Evolutionary conservation across 2,888 invertebrate genomes (phyloP), one percentile per base, ranked within the genome.

Genomic region (Argyresthia albistria): DNA sequence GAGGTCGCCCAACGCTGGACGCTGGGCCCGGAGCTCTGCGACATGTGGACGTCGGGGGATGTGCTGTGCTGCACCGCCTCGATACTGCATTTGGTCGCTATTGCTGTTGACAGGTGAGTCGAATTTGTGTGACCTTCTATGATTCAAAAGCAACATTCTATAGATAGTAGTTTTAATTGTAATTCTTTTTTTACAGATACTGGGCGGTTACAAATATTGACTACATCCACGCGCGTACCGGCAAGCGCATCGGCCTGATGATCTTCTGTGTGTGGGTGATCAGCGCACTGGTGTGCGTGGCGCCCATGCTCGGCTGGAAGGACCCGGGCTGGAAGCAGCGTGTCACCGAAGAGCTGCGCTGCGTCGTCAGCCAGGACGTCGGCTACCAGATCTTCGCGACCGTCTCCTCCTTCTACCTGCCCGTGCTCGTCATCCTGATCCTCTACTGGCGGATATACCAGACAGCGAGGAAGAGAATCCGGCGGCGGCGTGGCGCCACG

Each of bases 21-120:
- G 62, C 88, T 97, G 60, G 96, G 96, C 53, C 93, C 95, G 35
- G 93, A 94, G 69, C 89, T 96, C 54, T 97, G 97, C 81, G 97
- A 97, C 80, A 94, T 97, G 92, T 97, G 96, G 96, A 96, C 96
- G 36, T 95, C 95, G 39, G 94, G 94, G 55, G 97, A 97, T 75
- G 97, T 97, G 15, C 90, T 97, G 12, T 96, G 97, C 79, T 97
- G 97, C 80, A 94, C 94, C 35, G 94, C 94, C 45, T 93, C 93
- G 52, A 94, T 94, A 63, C 86, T 94, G 54, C 94, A 95, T 80
- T 89, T 95, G 51, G 94, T 95, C 55, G 94, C 94, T 59, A 94
- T 95, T 61, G 94, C 94, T 57, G 88, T 93, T 55, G 95, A 95
- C 87, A 92, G 95, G 94, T 94, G 69, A 77, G 74, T 59, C 25